Evolutionary conservation across 2,888 invertebrate species (phyloP).

Genomic region (Mongoloraphidia duomilia): DNA sequence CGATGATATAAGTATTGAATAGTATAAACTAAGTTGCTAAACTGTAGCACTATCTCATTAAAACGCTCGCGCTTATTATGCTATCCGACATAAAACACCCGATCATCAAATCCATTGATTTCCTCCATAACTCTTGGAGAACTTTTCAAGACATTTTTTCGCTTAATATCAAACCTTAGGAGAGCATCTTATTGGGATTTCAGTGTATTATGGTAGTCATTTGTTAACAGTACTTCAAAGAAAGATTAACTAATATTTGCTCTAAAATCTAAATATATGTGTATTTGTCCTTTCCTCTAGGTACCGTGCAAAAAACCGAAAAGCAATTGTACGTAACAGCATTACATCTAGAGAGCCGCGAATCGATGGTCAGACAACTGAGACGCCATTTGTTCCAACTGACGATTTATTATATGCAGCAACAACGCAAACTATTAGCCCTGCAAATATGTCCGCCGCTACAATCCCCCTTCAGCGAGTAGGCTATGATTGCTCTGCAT

Average conservation of each 20-base stretch:
- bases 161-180: too few species aligned
- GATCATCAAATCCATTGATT: too few species aligned
- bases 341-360: conserved; percentile 17
- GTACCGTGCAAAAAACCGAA: conserved; percentile 50
- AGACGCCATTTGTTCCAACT: conserved; percentile 21
- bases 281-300: conserved; percentile 20
- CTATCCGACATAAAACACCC: too few species aligned
- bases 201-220: too few species aligned
- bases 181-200: too few species aligned
- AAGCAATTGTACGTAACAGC: conserved; percentile 29
- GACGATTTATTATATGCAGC: conserved; percentile 25
- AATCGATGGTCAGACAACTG: conserved; percentile 20
- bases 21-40: too few species aligned
- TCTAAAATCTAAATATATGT: conserved; percentile 1
- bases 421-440: conserved; percentile 21
- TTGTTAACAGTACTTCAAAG: too few species aligned
- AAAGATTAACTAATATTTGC: not conserved
- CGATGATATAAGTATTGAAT: too few species aligned
- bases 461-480: conserved; percentile 25
- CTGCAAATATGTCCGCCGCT: conserved; percentile 21
- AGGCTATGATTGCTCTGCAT: conserved; percentile 19
- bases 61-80: too few species aligned
- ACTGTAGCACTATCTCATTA: too few species aligned
- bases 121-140: too few species aligned
- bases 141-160: too few species aligned